Percentiles rank a stretch among this genome's conserved stretches.
These are phyloP conservation scores for Drosophila chauvacae DNA, from an alignment of 1,140 invertebrate species.

Conservation along the genomic window DNA sequence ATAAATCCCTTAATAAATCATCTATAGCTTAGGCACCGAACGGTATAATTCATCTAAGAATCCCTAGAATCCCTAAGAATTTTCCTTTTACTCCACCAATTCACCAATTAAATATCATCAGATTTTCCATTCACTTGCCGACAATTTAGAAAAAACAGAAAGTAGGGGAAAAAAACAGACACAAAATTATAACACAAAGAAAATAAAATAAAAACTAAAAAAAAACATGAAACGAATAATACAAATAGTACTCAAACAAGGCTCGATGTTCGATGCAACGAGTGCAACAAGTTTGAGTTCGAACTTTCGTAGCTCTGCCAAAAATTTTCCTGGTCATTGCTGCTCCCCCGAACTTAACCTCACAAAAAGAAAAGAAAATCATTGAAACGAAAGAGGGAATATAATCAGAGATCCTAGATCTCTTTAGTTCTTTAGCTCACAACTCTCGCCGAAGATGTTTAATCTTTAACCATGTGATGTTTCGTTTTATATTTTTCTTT, in stretches of 20 bases:
- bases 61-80: background rate
- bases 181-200: background rate
- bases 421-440: background rate
- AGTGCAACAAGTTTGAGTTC: constrained; percentile 19
- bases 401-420: background rate
- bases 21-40: background rate
- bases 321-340: constrained; percentile 16
- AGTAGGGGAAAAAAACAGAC: background rate
- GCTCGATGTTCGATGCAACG: constrained; percentile 26
- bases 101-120: constrained; percentile 5
- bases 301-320: background rate
- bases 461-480: background rate
- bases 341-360: constrained; percentile 15
- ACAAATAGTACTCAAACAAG: background rate
- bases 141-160: constrained; percentile 13
- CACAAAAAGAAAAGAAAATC: constrained; percentile 10
- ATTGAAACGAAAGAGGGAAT: background rate
- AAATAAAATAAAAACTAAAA: background rate
- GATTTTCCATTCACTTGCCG: constrained; percentile 17
- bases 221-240: background rate
- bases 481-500: background rate
- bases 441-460: background rate
- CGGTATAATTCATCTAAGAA: background rate
- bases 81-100: background rate
- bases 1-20: background rate